Evolutionary conservation across 2,797 vertebrate genomes (phyloP).

Genomic region (Callimico goeldii): DNA sequence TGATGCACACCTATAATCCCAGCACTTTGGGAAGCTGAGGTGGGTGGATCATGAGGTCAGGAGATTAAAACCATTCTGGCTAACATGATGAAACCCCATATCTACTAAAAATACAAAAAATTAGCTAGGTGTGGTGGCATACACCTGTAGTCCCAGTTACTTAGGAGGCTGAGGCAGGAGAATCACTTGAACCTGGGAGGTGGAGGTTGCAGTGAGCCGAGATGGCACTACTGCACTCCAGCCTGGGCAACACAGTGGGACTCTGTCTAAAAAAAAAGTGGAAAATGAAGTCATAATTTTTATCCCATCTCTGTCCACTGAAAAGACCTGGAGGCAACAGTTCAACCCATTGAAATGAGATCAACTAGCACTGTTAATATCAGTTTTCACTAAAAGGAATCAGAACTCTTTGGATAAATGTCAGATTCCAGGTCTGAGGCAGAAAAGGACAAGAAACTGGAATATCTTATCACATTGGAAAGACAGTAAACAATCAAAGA

Average conservation of each 20-base stretch:
- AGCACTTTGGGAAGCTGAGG: background rate
- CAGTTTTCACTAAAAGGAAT: background rate
- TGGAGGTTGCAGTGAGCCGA: background rate
- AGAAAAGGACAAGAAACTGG: background rate
- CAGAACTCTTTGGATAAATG: background rate
- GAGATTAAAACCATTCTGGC: no score
- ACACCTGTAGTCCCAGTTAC: background rate
- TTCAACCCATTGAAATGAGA: background rate
- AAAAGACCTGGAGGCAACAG: background rate
- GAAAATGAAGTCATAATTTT: background rate
- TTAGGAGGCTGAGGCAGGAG: background rate
- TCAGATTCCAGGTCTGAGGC: background rate
- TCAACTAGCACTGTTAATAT: background rate
- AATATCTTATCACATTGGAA: background rate
- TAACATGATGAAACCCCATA: fast-evolving
- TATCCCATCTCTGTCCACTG: background rate
- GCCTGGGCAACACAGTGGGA: background rate
- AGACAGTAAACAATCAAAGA: background rate
- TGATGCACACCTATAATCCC: background rate
- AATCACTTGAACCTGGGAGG: background rate
- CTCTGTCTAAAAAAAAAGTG: background rate
- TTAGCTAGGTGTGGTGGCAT: no score
- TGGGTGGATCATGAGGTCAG: no score
- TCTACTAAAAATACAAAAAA: no score
- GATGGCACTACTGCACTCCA: fast-evolving